These are phyloP conservation scores for Lagenorhynchus albirostris DNA, from an alignment of 2,113 vertebrate species.

Conservation along the genomic window DNA sequence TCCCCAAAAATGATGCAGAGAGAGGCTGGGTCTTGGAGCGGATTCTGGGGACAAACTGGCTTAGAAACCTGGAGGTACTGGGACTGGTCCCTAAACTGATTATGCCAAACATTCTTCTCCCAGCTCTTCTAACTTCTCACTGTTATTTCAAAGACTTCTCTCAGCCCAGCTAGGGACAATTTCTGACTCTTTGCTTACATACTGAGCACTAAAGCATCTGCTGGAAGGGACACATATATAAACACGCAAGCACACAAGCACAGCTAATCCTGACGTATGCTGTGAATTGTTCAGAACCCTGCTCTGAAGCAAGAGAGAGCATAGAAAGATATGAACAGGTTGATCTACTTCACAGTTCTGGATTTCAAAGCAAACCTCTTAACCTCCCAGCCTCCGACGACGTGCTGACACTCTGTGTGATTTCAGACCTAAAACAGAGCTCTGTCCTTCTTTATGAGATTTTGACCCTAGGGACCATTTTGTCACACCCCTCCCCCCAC, in stretches of 20 bases:
- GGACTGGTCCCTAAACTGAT: background rate
- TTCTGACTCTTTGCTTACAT: background rate
- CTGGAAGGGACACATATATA: background rate
- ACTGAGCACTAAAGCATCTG: background rate
- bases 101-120: background rate
- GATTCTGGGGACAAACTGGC: background rate
- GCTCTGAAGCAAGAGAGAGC: background rate
- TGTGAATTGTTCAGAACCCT: background rate
- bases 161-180: background rate
- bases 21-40: accelerated
- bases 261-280: background rate
- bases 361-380: background rate
- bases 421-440: background rate
- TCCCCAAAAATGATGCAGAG: background rate
- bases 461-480: background rate
- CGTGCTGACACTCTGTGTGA: background rate
- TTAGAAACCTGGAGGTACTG: background rate
- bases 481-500: background rate
- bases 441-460: background rate
- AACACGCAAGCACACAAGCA: background rate
- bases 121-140: background rate
- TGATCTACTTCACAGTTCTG: background rate
- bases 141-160: background rate
- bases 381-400: background rate
- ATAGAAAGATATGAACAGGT: background rate